Conservation (phyloP, 2,797 vertebrate species). For the Oreortyx pictus region DNA sequence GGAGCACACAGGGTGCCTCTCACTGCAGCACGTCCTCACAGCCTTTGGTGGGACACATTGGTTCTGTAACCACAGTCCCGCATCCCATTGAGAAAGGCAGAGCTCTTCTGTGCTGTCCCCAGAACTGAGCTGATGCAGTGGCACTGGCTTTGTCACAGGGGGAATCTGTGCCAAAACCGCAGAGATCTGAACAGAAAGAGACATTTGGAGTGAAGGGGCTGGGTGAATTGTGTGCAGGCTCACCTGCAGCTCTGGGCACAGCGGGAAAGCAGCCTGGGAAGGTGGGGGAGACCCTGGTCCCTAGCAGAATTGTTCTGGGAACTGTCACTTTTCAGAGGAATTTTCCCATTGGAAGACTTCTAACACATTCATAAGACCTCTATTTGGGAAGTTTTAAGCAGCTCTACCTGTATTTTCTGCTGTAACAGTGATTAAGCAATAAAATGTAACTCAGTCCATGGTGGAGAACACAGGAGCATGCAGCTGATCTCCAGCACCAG, state of each 20-base stretch:
- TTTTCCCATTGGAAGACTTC: neutral
- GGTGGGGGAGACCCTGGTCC: neutral
- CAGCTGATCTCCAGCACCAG: slow-evolving; percentile 39
- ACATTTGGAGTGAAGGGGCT: neutral
- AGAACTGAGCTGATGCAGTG: too few species aligned
- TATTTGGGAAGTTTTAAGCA: slow-evolving; percentile 10
- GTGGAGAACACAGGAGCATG: slow-evolving; percentile 11
- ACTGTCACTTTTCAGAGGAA: neutral
- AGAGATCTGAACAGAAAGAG: neutral
- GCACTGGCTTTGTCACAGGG: neutral
- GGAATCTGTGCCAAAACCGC: neutral
- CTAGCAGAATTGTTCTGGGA: neutral
- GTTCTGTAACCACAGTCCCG: neutral
- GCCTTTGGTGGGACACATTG: accelerated
- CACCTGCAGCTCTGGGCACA: accelerated
- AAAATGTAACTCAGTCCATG: slow-evolving; percentile 60
- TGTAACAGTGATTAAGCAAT: slow-evolving; percentile 61
- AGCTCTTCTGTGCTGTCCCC: accelerated
- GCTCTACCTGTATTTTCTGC: slow-evolving; percentile 39
- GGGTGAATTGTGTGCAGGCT: accelerated
- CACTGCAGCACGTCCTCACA: neutral
- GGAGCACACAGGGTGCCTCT: neutral
- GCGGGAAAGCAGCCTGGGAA: accelerated
- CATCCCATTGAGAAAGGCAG: neutral
- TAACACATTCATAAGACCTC: neutral